Evolutionary conservation across 1,140 invertebrate genomes (phyloP).

Genomic region (Cyphomyrmex costatus): DNA sequence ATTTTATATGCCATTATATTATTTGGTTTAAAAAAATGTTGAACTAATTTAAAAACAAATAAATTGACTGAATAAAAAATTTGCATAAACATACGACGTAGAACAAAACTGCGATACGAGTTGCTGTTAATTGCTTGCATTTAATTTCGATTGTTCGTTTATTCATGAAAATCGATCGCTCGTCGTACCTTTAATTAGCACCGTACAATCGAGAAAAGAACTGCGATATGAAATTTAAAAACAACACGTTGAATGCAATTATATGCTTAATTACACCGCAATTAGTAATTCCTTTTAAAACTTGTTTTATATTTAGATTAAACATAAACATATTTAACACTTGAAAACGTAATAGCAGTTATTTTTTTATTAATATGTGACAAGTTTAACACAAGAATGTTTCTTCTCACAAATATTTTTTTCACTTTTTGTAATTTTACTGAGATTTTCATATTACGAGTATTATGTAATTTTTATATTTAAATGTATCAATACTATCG

Average conservation of each 20-base stretch:
- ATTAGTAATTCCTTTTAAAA: conserved; percentile 37
- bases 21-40: background rate
- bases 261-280: conserved; percentile 39
- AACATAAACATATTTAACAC: conserved; percentile 4
- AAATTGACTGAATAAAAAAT: conserved; percentile 24
- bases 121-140: conserved; percentile 57
- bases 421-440: background rate
- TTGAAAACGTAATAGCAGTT: background rate
- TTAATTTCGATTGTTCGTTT: conserved; percentile 56
- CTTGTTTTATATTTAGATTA: conserved; percentile 23
- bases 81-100: background rate
- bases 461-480: too few species aligned
- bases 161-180: conserved; percentile 60
- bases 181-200: conserved; percentile 43
- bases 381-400: background rate
- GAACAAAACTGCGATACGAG: conserved; percentile 16
- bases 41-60: background rate
- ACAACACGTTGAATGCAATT: conserved; percentile 46
- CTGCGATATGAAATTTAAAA: conserved; percentile 57
- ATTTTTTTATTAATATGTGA: background rate
- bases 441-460: background rate
- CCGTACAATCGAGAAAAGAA: conserved; percentile 27
- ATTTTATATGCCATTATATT: background rate
- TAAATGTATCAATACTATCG: background rate
- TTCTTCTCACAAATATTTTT: too few species aligned